Base-by-base conservation (phyloP, 2,113 vertebrate genomes). In the Apus apus region DNA sequence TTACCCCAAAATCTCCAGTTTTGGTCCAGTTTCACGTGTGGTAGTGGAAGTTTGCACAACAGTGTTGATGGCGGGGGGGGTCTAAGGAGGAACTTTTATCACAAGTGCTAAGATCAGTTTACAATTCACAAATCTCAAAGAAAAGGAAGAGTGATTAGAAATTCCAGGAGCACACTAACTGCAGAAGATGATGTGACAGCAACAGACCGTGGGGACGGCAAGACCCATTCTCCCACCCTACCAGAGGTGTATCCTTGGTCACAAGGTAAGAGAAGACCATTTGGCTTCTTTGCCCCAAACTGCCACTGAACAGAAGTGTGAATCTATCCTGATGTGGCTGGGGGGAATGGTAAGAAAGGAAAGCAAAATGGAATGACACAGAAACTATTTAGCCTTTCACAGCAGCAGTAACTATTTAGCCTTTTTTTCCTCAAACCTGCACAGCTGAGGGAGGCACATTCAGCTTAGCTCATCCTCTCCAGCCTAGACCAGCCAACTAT, bases 301-400 rank as follows among this genome's bases (percentile, higher is more conserved):
- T 34, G 25, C 38, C 27, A 45, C 43, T 29, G 61, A 82, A 43
- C 4, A 43, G 0, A 0, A 75, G 32, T 11, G 17, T 56, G 32
- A 56, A 21, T 36, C 30, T 36, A 15, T 48, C 36, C 51, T 57
- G 18, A 45, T 0, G 0, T 15, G 40, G 8, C 20, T 34, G 50
- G 46, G 30, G 75, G 62, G 43, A 78, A 51, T 2, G 8, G 43
- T 8, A 68, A 80, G 19, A 60, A 56, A 83, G 9, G 34, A 65
- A 50, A 76, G 34, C 2, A 3, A 54, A 25, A 43, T 56, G 64
- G 14, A 87, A 48, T 40, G 15, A 54, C 43, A 64, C 0, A 0
- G 65, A 48, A 54, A 46, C 27, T n/a, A 25, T 2, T 26, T 10
- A 75, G 50, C 13, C 43, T 46, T 73, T 72, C 61, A 34, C 38